A percentile compares a stretch with the other conserved stretches of the same genome.
phyloP scores from a whole-genome alignment of 2,888 invertebrate species.

The Gymnoscelis rufifasciata region DNA sequence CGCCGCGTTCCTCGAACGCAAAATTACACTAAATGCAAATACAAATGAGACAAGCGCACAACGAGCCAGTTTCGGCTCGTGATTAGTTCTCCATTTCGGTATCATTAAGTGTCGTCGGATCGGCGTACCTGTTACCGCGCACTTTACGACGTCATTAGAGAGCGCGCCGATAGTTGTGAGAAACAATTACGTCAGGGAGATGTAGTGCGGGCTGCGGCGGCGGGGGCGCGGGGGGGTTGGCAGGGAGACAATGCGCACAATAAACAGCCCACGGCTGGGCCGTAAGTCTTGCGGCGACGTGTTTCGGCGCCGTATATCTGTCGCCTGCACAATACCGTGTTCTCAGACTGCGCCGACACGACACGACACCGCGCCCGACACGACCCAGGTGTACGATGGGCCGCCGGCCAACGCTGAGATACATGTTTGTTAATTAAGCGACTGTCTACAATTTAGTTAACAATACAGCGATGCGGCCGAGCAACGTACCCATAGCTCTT shows the following conservation, averaged over 20 bases:
- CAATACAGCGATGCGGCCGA: too few relatives aligned
- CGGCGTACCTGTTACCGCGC: not conserved
- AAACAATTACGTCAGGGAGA: constrained; percentile 11
- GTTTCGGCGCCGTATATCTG: constrained; percentile 24
- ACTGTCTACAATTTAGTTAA: too few relatives aligned
- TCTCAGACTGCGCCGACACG: too few relatives aligned
- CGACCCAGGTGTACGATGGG: not conserved
- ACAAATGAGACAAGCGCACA: too few relatives aligned
- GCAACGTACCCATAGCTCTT: too few relatives aligned
- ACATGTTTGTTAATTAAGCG: too few relatives aligned
- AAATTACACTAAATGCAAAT: too few relatives aligned
- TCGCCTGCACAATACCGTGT: constrained; percentile 21
- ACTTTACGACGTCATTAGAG: constrained; percentile 8
- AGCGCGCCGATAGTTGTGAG: constrained; percentile 8
- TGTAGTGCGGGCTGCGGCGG: not conserved
- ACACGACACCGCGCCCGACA: not conserved
- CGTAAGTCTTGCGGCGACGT: constrained; percentile 17
- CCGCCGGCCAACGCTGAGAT: too few relatives aligned
- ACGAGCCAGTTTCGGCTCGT: too few relatives aligned
- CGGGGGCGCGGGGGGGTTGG: too few relatives aligned
- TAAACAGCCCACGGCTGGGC: constrained; percentile 5
- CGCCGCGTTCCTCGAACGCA: not conserved
- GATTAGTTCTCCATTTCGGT: not conserved
- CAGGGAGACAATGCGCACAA: constrained; percentile 13
- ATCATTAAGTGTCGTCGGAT: too few relatives aligned